A percentile compares a stretch with the other conserved stretches of the same genome.
Evolutionary conservation across 2,113 vertebrate species (phyloP).

Genomic region (Xiphorhynchus elegans): DNA sequence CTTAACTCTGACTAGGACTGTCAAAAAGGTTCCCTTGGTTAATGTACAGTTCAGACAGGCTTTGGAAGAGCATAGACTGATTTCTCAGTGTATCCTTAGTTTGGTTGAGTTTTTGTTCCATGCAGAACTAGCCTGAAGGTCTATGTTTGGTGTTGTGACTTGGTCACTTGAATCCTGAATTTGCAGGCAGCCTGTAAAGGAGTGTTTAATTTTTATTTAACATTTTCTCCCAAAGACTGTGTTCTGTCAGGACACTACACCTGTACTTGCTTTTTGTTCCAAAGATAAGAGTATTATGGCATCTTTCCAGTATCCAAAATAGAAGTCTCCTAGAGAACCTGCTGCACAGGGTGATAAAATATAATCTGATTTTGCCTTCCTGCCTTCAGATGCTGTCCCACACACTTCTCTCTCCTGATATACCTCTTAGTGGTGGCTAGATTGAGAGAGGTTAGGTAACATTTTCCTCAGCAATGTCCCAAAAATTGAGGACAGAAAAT

Average conservation of each 20-base stretch:
- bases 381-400: neutral
- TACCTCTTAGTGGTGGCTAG: neutral
- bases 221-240: neutral
- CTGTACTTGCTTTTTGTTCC: neutral
- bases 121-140: neutral
- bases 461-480: neutral
- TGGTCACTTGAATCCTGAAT: neutral
- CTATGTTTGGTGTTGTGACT: neutral
- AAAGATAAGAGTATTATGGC: neutral
- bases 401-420: neutral
- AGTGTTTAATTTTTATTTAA: neutral
- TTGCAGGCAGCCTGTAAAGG: neutral
- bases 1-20: neutral
- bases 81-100: neutral
- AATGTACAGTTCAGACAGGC: neutral
- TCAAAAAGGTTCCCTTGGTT: neutral
- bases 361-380: neutral
- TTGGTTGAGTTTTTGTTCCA: neutral
- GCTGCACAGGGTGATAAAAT: neutral
- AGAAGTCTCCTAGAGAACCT: neutral
- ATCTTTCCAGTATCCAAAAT: neutral
- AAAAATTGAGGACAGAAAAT: neutral
- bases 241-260: neutral
- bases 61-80: neutral
- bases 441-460: neutral